Conservation (phyloP, 2,113 vertebrate genomes). For the Dasypus novemcinctus region DNA sequence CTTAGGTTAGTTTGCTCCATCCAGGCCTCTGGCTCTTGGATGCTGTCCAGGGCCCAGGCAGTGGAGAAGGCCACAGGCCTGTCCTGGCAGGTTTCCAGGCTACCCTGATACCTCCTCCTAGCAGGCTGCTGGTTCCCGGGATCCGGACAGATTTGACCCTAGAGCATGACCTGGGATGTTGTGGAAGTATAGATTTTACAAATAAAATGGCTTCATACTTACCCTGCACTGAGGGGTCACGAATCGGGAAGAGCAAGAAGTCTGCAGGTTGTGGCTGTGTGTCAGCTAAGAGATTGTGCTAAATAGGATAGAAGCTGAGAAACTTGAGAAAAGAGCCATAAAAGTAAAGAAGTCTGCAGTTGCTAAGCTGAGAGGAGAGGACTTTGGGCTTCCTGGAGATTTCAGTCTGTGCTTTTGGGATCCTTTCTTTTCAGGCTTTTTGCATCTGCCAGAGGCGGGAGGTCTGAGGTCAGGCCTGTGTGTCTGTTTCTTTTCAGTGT, state of each 20-base stretch:
- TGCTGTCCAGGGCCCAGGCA: not conserved
- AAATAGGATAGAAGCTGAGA: not conserved
- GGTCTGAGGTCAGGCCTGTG: not conserved
- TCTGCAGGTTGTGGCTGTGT: not conserved
- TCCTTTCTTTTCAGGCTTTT: not conserved
- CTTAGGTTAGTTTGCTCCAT: not conserved
- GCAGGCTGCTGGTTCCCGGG: not conserved
- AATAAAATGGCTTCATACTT: slow-evolving; percentile 25
- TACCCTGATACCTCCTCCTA: not conserved
- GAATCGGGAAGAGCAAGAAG: not conserved
- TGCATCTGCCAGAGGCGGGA: not conserved
- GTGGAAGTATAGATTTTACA: slow-evolving; percentile 10
- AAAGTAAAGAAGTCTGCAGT: not conserved
- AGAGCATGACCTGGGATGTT: not conserved
- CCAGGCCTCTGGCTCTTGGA: not conserved
- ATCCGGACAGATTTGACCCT: not conserved
- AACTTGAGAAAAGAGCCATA: slow-evolving; percentile 4
- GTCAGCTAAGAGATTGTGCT: not conserved
- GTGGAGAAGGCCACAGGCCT: not conserved
- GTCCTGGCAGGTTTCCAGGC: not conserved
- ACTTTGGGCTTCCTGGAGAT: not conserved
- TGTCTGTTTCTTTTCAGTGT: slow-evolving; percentile 85
- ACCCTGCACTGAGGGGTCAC: not conserved
- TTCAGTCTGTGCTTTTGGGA: not conserved
- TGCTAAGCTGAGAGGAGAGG: not conserved